Conservation (phyloP, 2,888 invertebrate genomes). For the Trilocha varians region DNA sequence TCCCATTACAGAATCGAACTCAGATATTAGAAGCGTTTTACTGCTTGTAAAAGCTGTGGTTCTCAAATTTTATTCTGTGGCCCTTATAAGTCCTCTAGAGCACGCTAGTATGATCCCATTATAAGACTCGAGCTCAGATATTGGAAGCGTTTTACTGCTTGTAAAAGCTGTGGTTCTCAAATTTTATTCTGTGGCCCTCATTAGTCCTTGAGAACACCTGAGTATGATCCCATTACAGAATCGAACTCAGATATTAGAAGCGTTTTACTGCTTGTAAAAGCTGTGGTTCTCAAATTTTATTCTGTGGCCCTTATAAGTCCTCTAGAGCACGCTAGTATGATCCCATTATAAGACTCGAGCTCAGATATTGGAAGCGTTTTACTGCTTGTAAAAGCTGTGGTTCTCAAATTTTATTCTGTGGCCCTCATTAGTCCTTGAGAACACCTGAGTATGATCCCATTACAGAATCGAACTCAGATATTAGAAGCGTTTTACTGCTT, state of each 20-base stretch:
- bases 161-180: no score
- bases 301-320: no score
- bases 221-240: conserved; percentile 40
- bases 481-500: conserved; percentile 6
- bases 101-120: conserved; percentile 45
- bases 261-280: conserved; percentile 3
- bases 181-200: no score
- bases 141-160: conserved; percentile 7
- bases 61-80: no score
- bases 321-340: conserved; percentile 42
- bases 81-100: no score
- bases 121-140: conserved; percentile 17
- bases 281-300: no score
- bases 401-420: no score
- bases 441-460: conserved; percentile 44
- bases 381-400: conserved; percentile 3
- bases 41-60: conserved; percentile 2
- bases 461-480: conserved; percentile 22
- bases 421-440: no score
- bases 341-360: conserved; percentile 33
- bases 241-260: conserved; percentile 11
- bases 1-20: conserved; percentile 36
- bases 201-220: no score
- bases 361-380: conserved; percentile 10
- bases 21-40: conserved; percentile 9